These are phyloP conservation scores for Loxodonta africana DNA, from an alignment of 2,113 vertebrate genomes.

Conservation along the genomic window DNA sequence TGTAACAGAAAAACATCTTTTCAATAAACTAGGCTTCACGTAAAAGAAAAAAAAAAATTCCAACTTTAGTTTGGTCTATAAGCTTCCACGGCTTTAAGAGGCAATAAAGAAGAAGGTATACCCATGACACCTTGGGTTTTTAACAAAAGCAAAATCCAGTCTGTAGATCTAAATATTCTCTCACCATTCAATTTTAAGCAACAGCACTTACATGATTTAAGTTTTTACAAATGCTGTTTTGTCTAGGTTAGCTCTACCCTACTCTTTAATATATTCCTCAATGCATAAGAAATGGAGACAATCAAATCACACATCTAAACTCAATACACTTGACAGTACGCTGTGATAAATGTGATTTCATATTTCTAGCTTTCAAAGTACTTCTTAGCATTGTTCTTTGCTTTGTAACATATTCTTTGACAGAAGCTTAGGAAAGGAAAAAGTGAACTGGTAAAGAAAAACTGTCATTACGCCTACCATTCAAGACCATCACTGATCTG, in stretches of 20 bases:
- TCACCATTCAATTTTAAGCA: neutral
- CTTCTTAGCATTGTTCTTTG: neutral
- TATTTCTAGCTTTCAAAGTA: conserved; percentile 18
- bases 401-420: conserved; percentile 11
- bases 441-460: neutral
- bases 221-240: neutral
- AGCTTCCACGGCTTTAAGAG: neutral
- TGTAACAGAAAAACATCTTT: neutral
- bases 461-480: neutral
- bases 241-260: neutral
- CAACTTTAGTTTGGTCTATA: neutral
- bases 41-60: conserved; percentile 55
- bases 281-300: neutral
- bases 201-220: neutral
- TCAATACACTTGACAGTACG: neutral
- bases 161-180: conserved; percentile 21
- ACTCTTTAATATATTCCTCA: neutral
- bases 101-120: neutral
- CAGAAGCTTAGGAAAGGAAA: neutral
- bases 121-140: neutral
- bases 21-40: neutral
- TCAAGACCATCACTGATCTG: neutral
- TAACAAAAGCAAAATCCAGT: neutral
- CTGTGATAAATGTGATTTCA: neutral
- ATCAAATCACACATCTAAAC: neutral